phyloP scores from a whole-genome alignment of 2,888 invertebrate genomes.

The Lamellibrachia columna region DNA sequence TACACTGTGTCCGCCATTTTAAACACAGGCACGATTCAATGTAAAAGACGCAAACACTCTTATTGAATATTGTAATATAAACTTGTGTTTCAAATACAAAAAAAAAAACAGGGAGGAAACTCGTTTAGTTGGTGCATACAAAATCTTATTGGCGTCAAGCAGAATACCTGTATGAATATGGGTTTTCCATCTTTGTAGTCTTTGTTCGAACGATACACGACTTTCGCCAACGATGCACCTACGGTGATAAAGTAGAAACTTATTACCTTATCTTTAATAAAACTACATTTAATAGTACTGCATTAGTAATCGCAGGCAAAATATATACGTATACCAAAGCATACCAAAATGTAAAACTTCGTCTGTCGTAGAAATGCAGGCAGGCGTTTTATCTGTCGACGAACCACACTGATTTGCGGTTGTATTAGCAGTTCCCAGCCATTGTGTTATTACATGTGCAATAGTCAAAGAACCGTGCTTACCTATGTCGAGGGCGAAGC shows the following conservation, averaged over 20 bases:
- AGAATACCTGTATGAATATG: neutral
- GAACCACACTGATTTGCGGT: no score
- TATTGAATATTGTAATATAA: neutral
- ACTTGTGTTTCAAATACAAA: neutral
- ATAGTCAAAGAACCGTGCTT: neutral
- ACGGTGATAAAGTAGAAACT: neutral
- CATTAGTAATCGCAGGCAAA: no score
- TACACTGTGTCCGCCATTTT: neutral
- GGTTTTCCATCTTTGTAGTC: neutral
- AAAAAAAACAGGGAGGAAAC: neutral
- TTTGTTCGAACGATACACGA: neutral
- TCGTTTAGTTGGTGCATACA: neutral
- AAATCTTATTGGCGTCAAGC: neutral
- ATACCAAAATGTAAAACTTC: no score
- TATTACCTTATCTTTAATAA: neutral
- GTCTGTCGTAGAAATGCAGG: no score
- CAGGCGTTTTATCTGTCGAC: no score
- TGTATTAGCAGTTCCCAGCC: no score
- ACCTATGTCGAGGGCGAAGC: slow-evolving; percentile 7
- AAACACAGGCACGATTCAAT: no score
- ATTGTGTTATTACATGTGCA: no score
- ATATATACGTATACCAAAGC: no score
- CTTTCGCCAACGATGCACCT: neutral
- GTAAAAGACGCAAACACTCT: neutral
- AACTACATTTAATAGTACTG: neutral